A percentile compares a stretch with the other conserved stretches of the same genome.
Conservation (phyloP, 2,888 invertebrate genomes). For the Mylabris sibirica region DNA sequence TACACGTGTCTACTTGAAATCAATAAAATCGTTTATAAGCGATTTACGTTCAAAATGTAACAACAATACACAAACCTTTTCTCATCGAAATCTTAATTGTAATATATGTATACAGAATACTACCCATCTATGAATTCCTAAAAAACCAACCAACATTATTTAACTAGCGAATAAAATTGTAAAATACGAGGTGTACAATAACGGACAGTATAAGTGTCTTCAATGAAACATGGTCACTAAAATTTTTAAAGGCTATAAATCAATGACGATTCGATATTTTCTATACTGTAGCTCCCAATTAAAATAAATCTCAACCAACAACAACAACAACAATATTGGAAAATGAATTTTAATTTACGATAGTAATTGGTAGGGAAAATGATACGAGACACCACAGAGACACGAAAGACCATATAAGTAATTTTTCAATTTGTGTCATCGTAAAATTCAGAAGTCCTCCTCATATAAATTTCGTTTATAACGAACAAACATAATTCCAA, state of each 20-base stretch:
- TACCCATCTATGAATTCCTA: constrained; percentile 16
- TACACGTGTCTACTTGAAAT: no score
- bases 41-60: not conserved
- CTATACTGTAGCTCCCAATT: constrained; percentile 30
- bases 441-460: constrained; percentile 2
- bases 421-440: constrained; percentile 12
- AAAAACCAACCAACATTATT: constrained; percentile 9
- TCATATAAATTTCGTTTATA: not conserved
- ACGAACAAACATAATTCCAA: not conserved
- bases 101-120: constrained; percentile 16
- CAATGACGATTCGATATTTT: constrained; percentile 25
- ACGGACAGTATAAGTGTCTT: constrained; percentile 35
- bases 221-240: constrained; percentile 35
- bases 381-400: not conserved
- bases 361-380: constrained; percentile 1
- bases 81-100: constrained; percentile 9
- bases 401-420: not conserved
- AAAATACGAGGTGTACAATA: constrained; percentile 37
- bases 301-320: constrained; percentile 31
- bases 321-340: constrained; percentile 23
- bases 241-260: constrained; percentile 34
- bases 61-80: no score
- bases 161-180: constrained; percentile 28
- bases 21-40: no score
- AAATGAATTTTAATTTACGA: constrained; percentile 11